These are phyloP conservation scores for Pocota personata DNA, from an alignment of 2,888 invertebrate species.

Conservation along the genomic window DNA sequence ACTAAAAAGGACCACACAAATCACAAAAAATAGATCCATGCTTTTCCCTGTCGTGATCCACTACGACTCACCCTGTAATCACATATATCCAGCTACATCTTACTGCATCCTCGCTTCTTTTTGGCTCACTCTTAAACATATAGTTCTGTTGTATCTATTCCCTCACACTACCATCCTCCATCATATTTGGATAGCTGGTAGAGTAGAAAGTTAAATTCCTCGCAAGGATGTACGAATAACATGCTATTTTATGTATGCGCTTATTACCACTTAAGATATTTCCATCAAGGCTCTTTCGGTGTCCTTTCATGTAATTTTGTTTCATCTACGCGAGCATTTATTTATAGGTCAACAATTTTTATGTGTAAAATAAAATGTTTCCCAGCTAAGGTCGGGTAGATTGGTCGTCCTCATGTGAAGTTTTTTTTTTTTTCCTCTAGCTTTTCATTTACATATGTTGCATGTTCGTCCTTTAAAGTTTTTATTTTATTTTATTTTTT, in stretches of 20 bases:
- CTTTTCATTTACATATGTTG: slow-evolving; percentile 62
- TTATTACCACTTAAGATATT: slow-evolving; percentile 64
- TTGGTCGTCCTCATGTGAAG: background rate
- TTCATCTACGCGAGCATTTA: slow-evolving; percentile 41
- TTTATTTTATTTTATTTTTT: slow-evolving; percentile 9
- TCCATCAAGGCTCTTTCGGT: slow-evolving; percentile 39
- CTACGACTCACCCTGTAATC: no score
- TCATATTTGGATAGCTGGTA: slow-evolving; percentile 5
- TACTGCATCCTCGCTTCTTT: background rate
- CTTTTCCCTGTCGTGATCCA: no score
- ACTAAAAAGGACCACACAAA: no score
- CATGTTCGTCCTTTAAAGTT: slow-evolving; percentile 57
- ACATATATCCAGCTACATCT: background rate
- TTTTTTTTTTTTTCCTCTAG: slow-evolving; percentile 10
- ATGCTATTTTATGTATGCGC: slow-evolving; percentile 53
- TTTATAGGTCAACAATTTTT: slow-evolving; percentile 68
- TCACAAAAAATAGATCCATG: no score
- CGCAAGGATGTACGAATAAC: slow-evolving; percentile 36
- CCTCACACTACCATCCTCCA: background rate
- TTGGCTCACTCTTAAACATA: background rate
- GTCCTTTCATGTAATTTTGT: slow-evolving; percentile 34
- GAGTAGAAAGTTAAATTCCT: slow-evolving; percentile 50
- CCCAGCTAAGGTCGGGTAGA: slow-evolving; percentile 32
- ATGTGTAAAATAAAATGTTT: slow-evolving; percentile 49
- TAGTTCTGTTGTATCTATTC: background rate